phyloP scores from a whole-genome alignment of 2,888 invertebrate genomes.

The Cheilosia vulpina region DNA sequence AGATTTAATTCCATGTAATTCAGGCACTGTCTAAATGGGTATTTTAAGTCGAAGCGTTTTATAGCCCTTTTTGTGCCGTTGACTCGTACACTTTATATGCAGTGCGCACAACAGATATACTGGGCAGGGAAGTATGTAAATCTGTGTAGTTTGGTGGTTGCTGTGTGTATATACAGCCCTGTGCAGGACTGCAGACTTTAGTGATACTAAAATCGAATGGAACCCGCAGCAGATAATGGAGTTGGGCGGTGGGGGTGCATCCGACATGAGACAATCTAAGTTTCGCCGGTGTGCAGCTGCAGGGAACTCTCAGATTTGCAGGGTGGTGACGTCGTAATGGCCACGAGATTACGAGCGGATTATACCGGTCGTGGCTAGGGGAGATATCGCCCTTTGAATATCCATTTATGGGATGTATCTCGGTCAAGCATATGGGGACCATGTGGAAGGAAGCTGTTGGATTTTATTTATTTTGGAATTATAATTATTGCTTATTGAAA shows the following conservation, averaged over 20 bases:
- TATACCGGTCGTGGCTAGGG: background rate
- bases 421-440: constrained; percentile 37
- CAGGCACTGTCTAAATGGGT: constrained; percentile 25
- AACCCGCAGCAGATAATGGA: background rate
- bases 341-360: constrained; percentile 37
- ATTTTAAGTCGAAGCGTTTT: constrained; percentile 36
- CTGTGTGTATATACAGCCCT: background rate
- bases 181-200: background rate
- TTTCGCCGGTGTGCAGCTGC: constrained; percentile 19
- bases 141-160: constrained; percentile 29
- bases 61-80: constrained; percentile 32
- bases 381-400: background rate
- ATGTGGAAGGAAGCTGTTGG: constrained; percentile 19
- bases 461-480: constrained; percentile 54
- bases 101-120: constrained; percentile 36
- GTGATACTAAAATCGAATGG: constrained; percentile 34
- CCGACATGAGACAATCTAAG: constrained; percentile 12
- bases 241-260: constrained; percentile 2
- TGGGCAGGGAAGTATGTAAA: constrained; percentile 50
- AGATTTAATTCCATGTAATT: constrained; percentile 47
- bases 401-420: constrained; percentile 23
- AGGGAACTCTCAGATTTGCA: constrained; percentile 14
- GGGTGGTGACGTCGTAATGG: constrained; percentile 39
- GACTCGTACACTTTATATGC: background rate
- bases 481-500: constrained; percentile 65